Percentiles rank a stretch among this genome's conserved stretches.
Conservation (phyloP, 2,113 vertebrate genomes). For the Rhinopomastus cyanomelas region DNA sequence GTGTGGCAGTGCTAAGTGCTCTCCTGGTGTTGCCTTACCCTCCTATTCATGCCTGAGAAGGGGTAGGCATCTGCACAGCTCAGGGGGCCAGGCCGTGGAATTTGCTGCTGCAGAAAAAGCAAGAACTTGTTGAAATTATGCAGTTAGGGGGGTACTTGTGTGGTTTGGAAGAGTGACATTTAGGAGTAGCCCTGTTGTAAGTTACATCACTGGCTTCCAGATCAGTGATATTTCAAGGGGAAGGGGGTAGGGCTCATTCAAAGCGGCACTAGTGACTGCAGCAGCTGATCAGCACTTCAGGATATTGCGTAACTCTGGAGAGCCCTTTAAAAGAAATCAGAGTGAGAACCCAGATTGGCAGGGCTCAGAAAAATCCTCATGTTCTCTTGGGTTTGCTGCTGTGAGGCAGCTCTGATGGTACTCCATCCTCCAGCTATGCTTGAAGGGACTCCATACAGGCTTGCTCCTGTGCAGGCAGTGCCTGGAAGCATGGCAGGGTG, state of each 20-base stretch:
- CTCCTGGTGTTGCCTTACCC: neutral
- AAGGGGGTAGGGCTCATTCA: neutral
- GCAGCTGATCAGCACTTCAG: neutral
- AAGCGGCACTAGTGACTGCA: neutral
- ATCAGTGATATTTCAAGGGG: neutral
- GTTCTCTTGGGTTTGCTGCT: neutral
- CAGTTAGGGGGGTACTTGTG: neutral
- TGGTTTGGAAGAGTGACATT: neutral
- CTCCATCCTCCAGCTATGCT: neutral
- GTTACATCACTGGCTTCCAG: neutral
- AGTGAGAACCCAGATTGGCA: neutral
- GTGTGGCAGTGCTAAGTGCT: neutral
- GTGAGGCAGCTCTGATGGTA: neutral
- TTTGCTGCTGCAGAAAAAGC: neutral
- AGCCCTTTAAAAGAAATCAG: neutral
- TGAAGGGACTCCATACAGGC: neutral
- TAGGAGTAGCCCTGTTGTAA: neutral
- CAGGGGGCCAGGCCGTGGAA: neutral
- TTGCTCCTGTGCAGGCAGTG: neutral
- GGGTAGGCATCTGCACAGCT: neutral
- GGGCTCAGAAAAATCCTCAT: neutral
- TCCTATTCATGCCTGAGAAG: neutral
- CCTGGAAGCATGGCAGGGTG: neutral
- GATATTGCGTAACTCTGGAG: neutral
- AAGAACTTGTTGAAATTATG: neutral